These are phyloP conservation scores for Aphaenogaster rudis DNA, from an alignment of 1,140 invertebrate species.

Conservation along the genomic window DNA sequence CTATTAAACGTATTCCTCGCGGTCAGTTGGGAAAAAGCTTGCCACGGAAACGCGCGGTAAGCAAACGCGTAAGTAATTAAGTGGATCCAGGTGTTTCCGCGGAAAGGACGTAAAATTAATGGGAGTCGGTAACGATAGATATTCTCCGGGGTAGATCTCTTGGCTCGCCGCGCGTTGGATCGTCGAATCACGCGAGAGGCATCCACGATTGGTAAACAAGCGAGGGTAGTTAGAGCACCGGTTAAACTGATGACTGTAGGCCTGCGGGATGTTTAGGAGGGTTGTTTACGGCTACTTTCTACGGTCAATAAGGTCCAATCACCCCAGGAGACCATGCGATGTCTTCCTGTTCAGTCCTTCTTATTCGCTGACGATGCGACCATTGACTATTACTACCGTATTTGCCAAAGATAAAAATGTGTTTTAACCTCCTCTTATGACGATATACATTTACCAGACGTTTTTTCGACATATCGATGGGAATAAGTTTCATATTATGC, in stretches of 20 bases:
- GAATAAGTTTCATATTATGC: neutral
- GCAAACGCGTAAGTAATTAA: slow-evolving; percentile 68
- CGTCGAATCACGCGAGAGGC: slow-evolving; percentile 75
- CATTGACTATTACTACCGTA: slow-evolving; percentile 71
- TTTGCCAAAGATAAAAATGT: slow-evolving; percentile 75
- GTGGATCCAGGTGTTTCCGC: slow-evolving; percentile 62
- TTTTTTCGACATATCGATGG: slow-evolving; percentile 3
- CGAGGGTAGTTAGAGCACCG: slow-evolving; percentile 82
- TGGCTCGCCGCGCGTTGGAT: slow-evolving; percentile 66
- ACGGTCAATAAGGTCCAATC: slow-evolving; percentile 81
- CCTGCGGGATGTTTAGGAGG: slow-evolving; percentile 81
- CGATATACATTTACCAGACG: neutral
- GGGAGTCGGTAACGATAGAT: slow-evolving; percentile 62
- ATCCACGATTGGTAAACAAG: slow-evolving; percentile 84
- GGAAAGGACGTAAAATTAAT: slow-evolving; percentile 64
- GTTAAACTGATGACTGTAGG: slow-evolving; percentile 82
- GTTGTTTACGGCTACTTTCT: slow-evolving; percentile 84
- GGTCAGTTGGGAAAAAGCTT: slow-evolving; percentile 45
- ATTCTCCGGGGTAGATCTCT: slow-evolving; percentile 45
- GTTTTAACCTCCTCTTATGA: slow-evolving; percentile 48
- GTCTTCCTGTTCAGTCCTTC: slow-evolving; percentile 77
- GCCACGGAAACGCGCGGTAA: slow-evolving; percentile 39
- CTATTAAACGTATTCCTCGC: slow-evolving; percentile 47
- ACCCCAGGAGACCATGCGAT: slow-evolving; percentile 72
- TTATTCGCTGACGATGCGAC: slow-evolving; percentile 83